phyloP scores from a whole-genome alignment of 2,888 invertebrate genomes.

The Callosobruchus maculatus region DNA sequence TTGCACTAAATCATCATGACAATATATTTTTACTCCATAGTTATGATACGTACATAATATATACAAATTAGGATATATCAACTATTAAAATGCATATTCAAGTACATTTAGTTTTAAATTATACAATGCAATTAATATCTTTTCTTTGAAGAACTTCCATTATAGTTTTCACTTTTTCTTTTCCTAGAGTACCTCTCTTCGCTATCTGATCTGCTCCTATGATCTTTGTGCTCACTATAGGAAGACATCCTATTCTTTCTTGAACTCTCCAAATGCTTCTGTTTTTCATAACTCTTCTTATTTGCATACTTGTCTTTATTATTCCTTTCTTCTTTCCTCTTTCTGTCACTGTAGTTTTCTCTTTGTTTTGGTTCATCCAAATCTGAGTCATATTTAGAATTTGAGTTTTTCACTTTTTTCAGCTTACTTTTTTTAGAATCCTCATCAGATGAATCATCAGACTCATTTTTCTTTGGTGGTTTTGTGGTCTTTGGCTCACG shows the following conservation, averaged over 20 bases:
- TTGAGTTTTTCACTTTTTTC: slow-evolving; percentile 21
- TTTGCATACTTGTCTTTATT: slow-evolving; percentile 13
- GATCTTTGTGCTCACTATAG: slow-evolving; percentile 14
- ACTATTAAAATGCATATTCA: no score
- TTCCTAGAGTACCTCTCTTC: slow-evolving; percentile 4
- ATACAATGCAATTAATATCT: slow-evolving; percentile 3
- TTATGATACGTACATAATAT: no score
- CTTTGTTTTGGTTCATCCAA: slow-evolving; percentile 20
- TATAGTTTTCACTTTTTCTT: not conserved
- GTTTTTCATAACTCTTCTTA: slow-evolving; percentile 20
- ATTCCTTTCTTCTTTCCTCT: slow-evolving; percentile 39
- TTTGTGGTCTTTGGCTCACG: slow-evolving; percentile 21
- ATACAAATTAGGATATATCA: no score
- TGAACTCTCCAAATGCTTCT: slow-evolving; percentile 2
- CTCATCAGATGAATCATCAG: slow-evolving; percentile 16
- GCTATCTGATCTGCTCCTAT: slow-evolving; percentile 5
- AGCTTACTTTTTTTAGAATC: slow-evolving; percentile 7
- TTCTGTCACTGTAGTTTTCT: slow-evolving; percentile 18
- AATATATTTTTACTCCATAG: no score
- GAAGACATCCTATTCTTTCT: slow-evolving; percentile 22
- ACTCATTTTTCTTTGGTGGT: slow-evolving; percentile 17
- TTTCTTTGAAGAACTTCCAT: slow-evolving; percentile 6
- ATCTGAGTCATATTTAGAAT: slow-evolving; percentile 11
- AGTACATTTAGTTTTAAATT: no score
- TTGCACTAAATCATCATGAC: no score